Evolutionary conservation across 2,888 invertebrate species (phyloP).

Genomic region (Cheilosia scutellata): DNA sequence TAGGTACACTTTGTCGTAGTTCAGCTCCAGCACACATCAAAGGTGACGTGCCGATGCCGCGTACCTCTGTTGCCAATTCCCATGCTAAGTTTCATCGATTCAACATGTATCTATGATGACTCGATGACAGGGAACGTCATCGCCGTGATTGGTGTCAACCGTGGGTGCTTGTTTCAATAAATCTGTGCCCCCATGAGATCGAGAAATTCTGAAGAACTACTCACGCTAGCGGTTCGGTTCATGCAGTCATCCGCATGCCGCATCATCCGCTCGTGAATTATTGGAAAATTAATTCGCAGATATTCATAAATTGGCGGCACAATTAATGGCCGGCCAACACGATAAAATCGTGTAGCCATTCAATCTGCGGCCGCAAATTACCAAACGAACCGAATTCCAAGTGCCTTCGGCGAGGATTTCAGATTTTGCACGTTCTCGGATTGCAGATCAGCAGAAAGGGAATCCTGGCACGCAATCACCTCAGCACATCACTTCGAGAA

Average conservation of each 20-base stretch:
- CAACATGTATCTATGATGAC: constrained; percentile 61
- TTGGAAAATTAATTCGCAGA: constrained; percentile 75
- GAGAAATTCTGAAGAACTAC: constrained; percentile 48
- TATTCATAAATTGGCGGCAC: constrained; percentile 76
- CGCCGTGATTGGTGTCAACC: constrained; percentile 71
- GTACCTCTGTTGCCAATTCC: constrained; percentile 26
- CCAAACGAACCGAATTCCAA: constrained; percentile 50
- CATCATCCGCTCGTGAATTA: constrained; percentile 64
- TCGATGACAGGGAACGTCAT: constrained; percentile 73
- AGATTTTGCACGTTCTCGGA: constrained; percentile 53
- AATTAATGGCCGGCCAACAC: constrained; percentile 73
- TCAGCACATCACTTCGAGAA: constrained; percentile 61
- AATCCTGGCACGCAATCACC: constrained; percentile 64
- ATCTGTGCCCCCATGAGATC: constrained; percentile 66
- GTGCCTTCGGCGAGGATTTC: constrained; percentile 58
- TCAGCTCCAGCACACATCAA: constrained; percentile 43
- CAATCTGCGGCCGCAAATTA: constrained; percentile 67
- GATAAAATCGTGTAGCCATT: constrained; percentile 73
- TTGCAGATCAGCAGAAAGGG: constrained; percentile 19
- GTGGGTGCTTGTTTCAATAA: constrained; percentile 72
- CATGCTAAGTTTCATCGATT: constrained; percentile 23
- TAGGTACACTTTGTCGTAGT: constrained; percentile 17
- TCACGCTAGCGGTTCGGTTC: constrained; percentile 46
- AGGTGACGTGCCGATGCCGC: constrained; percentile 27
- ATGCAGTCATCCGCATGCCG: not conserved